phyloP scores from a whole-genome alignment of 2,888 invertebrate genomes.

The Dynastes maya region DNA sequence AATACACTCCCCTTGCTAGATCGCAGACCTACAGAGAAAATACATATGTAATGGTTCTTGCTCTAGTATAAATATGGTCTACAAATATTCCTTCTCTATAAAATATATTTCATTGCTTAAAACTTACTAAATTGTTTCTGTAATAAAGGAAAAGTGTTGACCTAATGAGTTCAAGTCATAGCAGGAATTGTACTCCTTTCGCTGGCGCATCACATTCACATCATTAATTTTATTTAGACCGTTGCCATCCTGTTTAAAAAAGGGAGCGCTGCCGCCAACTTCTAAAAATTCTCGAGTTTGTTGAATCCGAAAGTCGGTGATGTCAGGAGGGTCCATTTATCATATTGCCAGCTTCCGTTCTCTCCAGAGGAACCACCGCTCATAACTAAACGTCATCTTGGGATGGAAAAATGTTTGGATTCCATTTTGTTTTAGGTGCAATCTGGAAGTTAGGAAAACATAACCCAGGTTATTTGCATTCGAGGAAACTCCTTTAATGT shows the following conservation, averaged over 20 bases:
- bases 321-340: conserved; percentile 61
- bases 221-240: conserved; percentile 14
- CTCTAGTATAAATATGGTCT: too few species aligned
- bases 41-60: too few species aligned
- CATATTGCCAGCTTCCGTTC: conserved; percentile 59
- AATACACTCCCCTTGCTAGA: too few species aligned
- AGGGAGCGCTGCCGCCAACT: conserved; percentile 4
- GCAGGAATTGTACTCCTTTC: too few species aligned
- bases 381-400: conserved; percentile 63
- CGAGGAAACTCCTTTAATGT: conserved; percentile 19
- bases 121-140: too few species aligned
- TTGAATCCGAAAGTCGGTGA: conserved; percentile 57
- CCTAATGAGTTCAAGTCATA: too few species aligned
- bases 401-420: conserved; percentile 62
- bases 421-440: conserved; percentile 58
- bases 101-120: too few species aligned
- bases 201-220: not conserved
- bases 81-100: too few species aligned
- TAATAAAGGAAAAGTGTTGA: too few species aligned
- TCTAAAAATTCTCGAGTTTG: conserved; percentile 47
- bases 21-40: too few species aligned
- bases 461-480: conserved; percentile 46
- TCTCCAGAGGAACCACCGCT: conserved; percentile 61
- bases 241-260: not conserved
- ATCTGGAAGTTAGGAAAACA: conserved; percentile 44